phyloP scores from a whole-genome alignment of 2,113 vertebrate genomes.

The Seriola rivoliana region DNA sequence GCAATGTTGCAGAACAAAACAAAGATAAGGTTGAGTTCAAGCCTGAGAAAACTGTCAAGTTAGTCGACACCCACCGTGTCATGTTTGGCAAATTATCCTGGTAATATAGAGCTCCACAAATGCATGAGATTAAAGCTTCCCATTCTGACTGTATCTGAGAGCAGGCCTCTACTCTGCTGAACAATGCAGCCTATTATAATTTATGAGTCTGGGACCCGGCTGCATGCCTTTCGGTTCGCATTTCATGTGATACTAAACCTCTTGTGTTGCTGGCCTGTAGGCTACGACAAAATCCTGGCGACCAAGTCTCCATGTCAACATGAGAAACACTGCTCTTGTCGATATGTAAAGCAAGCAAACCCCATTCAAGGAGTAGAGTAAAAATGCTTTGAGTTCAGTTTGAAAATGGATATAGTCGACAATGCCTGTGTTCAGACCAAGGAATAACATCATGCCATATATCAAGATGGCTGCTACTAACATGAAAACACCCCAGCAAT shows the following conservation, averaged over 20 bases:
- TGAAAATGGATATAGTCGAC: background rate
- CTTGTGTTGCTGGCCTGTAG: background rate
- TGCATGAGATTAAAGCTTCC: conserved; percentile 24
- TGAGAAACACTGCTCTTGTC: conserved; percentile 24
- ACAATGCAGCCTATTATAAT: conserved; percentile 47
- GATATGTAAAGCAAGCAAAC: conserved; percentile 27
- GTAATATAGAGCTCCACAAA: conserved; percentile 16
- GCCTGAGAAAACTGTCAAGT: conserved; percentile 21
- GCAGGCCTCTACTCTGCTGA: conserved; percentile 20
- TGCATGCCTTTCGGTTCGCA: conserved; percentile 25
- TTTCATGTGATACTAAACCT: conserved; percentile 29
- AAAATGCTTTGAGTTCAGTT: conserved; percentile 17
- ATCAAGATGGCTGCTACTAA: conserved; percentile 12
- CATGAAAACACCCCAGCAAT: conserved; percentile 8
- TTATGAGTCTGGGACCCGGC: conserved; percentile 38
- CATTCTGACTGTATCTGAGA: conserved; percentile 24
- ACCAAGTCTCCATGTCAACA: conserved; percentile 15
- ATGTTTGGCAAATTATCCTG: conserved; percentile 25
- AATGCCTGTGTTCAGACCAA: background rate
- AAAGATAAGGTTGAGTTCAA: conserved; percentile 42
- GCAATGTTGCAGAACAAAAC: conserved; percentile 60
- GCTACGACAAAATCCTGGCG: conserved; percentile 14
- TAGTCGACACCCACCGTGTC: conserved; percentile 13
- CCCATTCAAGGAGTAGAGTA: background rate
- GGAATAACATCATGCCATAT: background rate